A percentile compares a stretch with the other conserved stretches of the same genome.
Evolutionary conservation across 92 coral and sea anemone genomes (phyloP).

Genomic region (Blastomussa wellsi): DNA sequence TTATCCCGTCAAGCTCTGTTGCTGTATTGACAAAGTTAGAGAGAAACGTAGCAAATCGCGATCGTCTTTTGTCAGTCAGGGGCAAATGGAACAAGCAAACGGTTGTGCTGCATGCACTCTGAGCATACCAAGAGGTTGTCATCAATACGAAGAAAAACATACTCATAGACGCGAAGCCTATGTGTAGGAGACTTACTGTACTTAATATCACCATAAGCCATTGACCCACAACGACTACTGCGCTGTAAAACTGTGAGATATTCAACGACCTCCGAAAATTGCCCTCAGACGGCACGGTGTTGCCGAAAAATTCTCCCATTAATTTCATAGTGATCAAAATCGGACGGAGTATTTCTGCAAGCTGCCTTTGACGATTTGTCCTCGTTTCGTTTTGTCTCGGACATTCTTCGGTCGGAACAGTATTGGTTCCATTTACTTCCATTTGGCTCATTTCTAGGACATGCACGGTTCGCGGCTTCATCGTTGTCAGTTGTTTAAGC

Average conservation of each 20-base stretch:
- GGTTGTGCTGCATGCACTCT: conserved; percentile 14
- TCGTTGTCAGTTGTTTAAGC: neutral
- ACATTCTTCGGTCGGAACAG: neutral
- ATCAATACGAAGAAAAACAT: neutral
- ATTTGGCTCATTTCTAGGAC: neutral
- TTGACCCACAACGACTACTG: conserved; percentile 1
- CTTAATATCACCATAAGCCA: neutral
- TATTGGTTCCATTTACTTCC: too few relatives aligned
- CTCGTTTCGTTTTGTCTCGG: neutral
- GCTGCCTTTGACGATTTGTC: neutral
- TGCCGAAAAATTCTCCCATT: conserved; percentile 15
- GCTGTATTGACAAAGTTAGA: neutral
- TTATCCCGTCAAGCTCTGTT: conserved; percentile 4
- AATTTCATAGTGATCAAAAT: conserved; percentile 26
- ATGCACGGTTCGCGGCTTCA: neutral
- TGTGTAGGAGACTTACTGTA: neutral
- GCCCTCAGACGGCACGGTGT: neutral
- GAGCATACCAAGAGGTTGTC: neutral
- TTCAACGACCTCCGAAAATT: neutral
- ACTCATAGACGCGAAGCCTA: neutral
- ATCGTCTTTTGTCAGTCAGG: neutral
- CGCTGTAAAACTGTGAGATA: conserved; percentile 6
- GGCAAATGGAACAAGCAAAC: conserved; percentile 20
- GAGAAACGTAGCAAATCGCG: conserved; percentile 9
- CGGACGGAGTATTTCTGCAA: conserved; percentile 5